These are phyloP conservation scores for Tamias sibiricus DNA, from an alignment of 2,113 vertebrate genomes.

Conservation along the genomic window DNA sequence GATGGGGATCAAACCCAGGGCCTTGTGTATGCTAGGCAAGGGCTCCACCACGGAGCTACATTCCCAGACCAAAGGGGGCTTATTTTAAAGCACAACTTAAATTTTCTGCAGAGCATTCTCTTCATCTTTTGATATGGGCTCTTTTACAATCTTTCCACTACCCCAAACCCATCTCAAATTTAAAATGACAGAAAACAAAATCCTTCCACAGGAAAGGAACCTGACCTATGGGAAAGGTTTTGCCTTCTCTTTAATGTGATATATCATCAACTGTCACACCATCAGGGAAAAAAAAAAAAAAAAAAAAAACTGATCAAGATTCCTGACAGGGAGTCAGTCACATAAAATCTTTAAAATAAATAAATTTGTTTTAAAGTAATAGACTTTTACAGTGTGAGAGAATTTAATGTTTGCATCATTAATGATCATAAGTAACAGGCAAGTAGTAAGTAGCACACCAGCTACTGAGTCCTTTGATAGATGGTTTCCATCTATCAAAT, in stretches of 20 bases:
- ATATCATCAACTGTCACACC: slow-evolving; percentile 74
- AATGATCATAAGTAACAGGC: slow-evolving; percentile 9
- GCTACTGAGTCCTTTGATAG: slow-evolving; percentile 22
- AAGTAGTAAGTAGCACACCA: neutral
- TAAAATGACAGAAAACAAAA: slow-evolving; percentile 51
- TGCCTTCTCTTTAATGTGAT: slow-evolving; percentile 58
- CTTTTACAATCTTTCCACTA: neutral
- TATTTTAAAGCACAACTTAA: neutral
- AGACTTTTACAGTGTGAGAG: slow-evolving; percentile 70
- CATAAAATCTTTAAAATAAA: slow-evolving; percentile 80
- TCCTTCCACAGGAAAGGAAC: slow-evolving; percentile 7
- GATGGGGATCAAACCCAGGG: neutral
- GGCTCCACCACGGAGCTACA: neutral
- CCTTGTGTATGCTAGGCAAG: neutral
- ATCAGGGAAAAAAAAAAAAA: no score
- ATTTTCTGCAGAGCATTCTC: slow-evolving; percentile 12
- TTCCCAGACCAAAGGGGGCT: neutral
- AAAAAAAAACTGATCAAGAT: slow-evolving; percentile 78
- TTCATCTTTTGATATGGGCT: slow-evolving; percentile 40
- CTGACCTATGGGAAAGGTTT: neutral
- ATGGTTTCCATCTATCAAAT: slow-evolving; percentile 36
- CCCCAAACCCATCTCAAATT: slow-evolving; percentile 33
- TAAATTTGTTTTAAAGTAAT: slow-evolving; percentile 76
- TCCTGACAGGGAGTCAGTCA: slow-evolving; percentile 74
- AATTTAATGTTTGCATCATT: slow-evolving; percentile 72